Percentiles rank a stretch among this genome's conserved stretches.
These are phyloP conservation scores for Thermophis baileyi DNA, from an alignment of 2,113 vertebrate genomes.

Conservation along the genomic window DNA sequence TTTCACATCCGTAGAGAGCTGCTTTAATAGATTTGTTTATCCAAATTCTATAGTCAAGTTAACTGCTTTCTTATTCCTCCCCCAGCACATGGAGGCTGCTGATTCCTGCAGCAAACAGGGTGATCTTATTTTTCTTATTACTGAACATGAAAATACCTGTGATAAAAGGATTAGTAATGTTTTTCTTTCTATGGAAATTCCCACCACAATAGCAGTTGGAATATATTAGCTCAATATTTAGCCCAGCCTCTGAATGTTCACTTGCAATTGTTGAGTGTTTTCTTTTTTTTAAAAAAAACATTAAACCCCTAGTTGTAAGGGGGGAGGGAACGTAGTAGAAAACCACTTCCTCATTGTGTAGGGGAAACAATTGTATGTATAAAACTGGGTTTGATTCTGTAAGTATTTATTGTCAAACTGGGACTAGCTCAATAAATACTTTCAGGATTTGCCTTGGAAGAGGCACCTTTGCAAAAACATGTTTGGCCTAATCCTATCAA, in stretches of 20 bases:
- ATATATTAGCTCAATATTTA: background rate
- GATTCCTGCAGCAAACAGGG: slow-evolving; percentile 64
- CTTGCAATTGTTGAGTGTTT: background rate
- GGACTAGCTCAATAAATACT: background rate
- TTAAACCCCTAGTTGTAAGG: background rate
- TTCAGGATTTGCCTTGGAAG: background rate
- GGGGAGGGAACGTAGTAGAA: background rate
- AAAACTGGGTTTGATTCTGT: background rate
- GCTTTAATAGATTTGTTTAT: slow-evolving; percentile 64
- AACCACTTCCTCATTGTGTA: background rate
- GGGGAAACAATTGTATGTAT: background rate
- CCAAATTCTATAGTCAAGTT: slow-evolving; percentile 45
- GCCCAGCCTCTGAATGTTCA: background rate
- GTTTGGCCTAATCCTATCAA: background rate
- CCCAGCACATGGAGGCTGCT: slow-evolving; percentile 48
- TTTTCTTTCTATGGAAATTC: slow-evolving; percentile 54
- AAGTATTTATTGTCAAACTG: background rate
- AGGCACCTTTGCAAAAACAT: background rate
- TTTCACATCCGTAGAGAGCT: slow-evolving; percentile 46
- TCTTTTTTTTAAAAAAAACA: background rate
- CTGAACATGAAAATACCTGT: slow-evolving; percentile 38
- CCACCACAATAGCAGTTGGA: slow-evolving; percentile 41
- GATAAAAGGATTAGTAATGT: slow-evolving; percentile 48
- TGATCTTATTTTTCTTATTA: slow-evolving; percentile 54
- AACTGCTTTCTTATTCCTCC: slow-evolving; percentile 60